phyloP scores from a whole-genome alignment of 1,140 invertebrate genomes.

The Nephila pilipes region DNA sequence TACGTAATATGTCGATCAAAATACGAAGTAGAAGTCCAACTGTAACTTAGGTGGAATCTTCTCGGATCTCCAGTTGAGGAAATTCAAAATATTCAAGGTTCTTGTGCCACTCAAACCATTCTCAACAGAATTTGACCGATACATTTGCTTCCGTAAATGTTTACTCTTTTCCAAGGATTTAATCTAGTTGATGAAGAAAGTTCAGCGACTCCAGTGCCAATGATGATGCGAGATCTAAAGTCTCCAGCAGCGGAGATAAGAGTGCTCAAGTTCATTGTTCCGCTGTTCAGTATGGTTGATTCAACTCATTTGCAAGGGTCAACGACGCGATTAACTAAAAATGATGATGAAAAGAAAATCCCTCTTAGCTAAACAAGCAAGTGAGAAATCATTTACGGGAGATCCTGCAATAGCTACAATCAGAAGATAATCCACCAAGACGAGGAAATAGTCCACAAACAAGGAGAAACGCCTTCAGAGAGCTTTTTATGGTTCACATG shows the following conservation, averaged over 20 bases:
- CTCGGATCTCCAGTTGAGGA: not conserved
- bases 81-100: not conserved
- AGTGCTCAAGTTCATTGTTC: constrained; percentile 64
- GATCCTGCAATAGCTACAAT: constrained; percentile 49
- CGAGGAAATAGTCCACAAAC: constrained; percentile 37
- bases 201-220: constrained; percentile 61
- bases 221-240: constrained; percentile 9
- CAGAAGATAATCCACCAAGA: constrained; percentile 66
- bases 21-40: not conserved
- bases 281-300: constrained; percentile 36
- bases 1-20: not conserved
- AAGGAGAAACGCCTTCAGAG: not conserved
- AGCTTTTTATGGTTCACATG: constrained; percentile 65
- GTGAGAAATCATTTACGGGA: constrained; percentile 32
- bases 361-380: not conserved
- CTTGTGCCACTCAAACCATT: not conserved
- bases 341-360: constrained; percentile 26
- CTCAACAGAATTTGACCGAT: constrained; percentile 28
- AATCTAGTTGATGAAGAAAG: constrained; percentile 66
- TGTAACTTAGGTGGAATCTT: not conserved
- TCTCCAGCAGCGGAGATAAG: constrained; percentile 27
- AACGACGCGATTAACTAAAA: constrained; percentile 72
- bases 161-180: constrained; percentile 54
- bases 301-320: constrained; percentile 69
- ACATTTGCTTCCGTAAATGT: constrained; percentile 72